Percentiles rank a stretch among this genome's conserved stretches.
These are phyloP conservation scores for Ctenodactylus gundi DNA, from an alignment of 2,113 vertebrate species.

Conservation along the genomic window DNA sequence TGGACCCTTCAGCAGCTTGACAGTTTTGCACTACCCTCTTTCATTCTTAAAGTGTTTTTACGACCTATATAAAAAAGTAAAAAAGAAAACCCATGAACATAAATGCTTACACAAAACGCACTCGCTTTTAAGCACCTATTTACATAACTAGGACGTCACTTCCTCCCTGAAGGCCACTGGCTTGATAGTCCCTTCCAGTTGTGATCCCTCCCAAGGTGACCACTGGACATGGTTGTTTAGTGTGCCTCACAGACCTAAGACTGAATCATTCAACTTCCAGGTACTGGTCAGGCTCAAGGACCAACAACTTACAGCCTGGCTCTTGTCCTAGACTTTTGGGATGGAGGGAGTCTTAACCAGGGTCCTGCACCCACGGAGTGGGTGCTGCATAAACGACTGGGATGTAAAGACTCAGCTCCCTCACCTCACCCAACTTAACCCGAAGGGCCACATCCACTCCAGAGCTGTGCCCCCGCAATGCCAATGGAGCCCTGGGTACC, in stretches of 20 bases:
- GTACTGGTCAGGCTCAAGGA: neutral
- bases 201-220: neutral
- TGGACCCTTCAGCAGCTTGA: neutral
- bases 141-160: neutral
- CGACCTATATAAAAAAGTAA: neutral
- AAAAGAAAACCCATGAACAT: neutral
- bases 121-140: neutral
- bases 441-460: neutral
- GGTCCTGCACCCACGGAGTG: neutral
- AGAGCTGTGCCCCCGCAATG: neutral
- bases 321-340: neutral
- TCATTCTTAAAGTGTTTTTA: neutral
- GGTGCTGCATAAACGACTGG: neutral
- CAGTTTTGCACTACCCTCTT: neutral
- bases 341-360: neutral
- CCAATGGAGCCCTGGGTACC: no score
- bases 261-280: neutral
- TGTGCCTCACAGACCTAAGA: no score
- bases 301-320: neutral
- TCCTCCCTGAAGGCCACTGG: neutral
- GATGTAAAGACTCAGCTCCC: neutral
- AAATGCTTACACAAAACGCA: neutral
- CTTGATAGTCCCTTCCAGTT: neutral
- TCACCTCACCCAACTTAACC: neutral
- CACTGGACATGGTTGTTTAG: no score